phyloP scores from a whole-genome alignment of 2,797 vertebrate genomes.

The Uromys caudimaculatus region DNA sequence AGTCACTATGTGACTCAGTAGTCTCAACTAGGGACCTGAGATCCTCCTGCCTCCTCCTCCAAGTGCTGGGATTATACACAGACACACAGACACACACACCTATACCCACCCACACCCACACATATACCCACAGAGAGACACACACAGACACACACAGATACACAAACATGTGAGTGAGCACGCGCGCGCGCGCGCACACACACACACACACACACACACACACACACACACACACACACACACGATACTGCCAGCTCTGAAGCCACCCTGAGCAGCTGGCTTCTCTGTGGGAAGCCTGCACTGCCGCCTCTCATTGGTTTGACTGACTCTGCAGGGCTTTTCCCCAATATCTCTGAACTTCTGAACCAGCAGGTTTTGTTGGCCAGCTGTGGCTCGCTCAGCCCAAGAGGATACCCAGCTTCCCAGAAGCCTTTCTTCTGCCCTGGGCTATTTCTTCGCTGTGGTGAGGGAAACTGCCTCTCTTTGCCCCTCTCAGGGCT shows the following conservation, averaged over 20 bases:
- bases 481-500: not conserved
- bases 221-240: too few relatives aligned
- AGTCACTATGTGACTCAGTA: not conserved
- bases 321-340: not conserved
- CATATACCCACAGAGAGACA: too few relatives aligned
- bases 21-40: not conserved
- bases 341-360: not conserved
- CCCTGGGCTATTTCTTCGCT: not conserved
- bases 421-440: not conserved
- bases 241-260: not conserved
- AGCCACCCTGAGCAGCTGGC: not conserved
- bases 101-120: too few relatives aligned
- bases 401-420: too few relatives aligned
- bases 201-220: too few relatives aligned
- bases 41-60: not conserved
- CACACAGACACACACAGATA: not conserved
- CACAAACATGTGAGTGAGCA: not conserved
- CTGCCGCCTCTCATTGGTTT: not conserved
- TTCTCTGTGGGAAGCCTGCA: not conserved
- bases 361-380: not conserved
- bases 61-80: not conserved
- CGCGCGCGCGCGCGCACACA: too few relatives aligned
- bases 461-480: not conserved
- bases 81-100: not conserved
- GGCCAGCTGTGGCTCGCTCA: not conserved